These are phyloP conservation scores for Anguilla pacifica DNA, from an alignment of 2,797 vertebrate genomes.

Conservation along the genomic window DNA sequence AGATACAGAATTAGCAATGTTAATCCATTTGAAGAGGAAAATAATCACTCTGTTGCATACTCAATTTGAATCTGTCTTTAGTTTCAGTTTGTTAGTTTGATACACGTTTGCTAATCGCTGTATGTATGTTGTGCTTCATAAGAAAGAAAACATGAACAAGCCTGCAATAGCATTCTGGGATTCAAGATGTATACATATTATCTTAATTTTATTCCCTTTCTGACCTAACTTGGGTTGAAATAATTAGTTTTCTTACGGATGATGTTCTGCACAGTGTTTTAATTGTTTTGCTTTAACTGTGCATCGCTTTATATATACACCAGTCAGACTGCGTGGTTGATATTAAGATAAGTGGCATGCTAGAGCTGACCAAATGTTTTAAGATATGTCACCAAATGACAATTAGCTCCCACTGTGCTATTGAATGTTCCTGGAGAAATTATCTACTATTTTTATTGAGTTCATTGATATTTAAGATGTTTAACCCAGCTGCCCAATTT, in stretches of 20 bases:
- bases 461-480: conserved; percentile 14
- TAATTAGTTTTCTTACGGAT: conserved; percentile 52
- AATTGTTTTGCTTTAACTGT: conserved; percentile 38
- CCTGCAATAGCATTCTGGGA: conserved; percentile 48
- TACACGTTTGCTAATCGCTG: conserved; percentile 25
- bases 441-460: conserved; percentile 20
- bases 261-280: conserved; percentile 54
- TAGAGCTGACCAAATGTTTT: conserved; percentile 48
- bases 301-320: conserved; percentile 45
- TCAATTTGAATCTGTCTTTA: conserved; percentile 32
- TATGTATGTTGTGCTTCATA: conserved; percentile 54
- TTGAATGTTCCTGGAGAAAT: conserved; percentile 27
- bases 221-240: conserved; percentile 48
- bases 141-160: conserved; percentile 41
- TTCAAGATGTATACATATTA: conserved; percentile 46
- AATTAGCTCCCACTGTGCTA: conserved; percentile 29
- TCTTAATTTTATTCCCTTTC: conserved; percentile 50
- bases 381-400: conserved; percentile 33
- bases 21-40: conserved; percentile 37
- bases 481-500: conserved; percentile 4
- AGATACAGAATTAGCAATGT: conserved; percentile 27
- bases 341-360: conserved; percentile 50
- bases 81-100: conserved; percentile 36
- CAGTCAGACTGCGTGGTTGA: conserved; percentile 46
- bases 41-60: conserved; percentile 42